Percentiles rank a stretch among this genome's conserved stretches.
phyloP scores from a whole-genome alignment of 2,888 invertebrate species.

The Chromoteleia sp. region DNA sequence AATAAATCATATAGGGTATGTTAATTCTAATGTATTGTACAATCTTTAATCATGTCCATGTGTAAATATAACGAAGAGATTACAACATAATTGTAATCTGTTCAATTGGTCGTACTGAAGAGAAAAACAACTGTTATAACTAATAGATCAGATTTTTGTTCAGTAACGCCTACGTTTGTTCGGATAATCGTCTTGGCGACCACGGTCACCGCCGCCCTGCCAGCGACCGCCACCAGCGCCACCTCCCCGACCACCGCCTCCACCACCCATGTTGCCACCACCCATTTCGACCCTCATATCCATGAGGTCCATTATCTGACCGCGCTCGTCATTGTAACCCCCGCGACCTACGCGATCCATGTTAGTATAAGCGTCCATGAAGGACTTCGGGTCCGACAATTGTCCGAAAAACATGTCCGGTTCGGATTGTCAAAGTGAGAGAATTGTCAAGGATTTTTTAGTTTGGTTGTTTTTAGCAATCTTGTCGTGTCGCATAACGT shows the following conservation, averaged over 20 bases:
- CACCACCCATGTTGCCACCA: slow-evolving; percentile 78
- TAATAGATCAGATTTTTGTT: slow-evolving; percentile 71
- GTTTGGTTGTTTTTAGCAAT: background rate
- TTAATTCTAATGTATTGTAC: no score
- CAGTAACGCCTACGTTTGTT: slow-evolving; percentile 88
- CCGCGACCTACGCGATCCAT: slow-evolving; percentile 83
- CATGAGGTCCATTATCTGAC: slow-evolving; percentile 84
- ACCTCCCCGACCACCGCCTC: slow-evolving; percentile 83
- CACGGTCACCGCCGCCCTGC: slow-evolving; percentile 85
- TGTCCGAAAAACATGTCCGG: slow-evolving; percentile 3
- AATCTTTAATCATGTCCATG: no score
- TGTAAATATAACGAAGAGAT: no score
- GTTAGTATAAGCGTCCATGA: slow-evolving; percentile 84
- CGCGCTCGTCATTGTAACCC: slow-evolving; percentile 83
- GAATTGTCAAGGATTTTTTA: background rate
- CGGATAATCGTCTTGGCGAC: slow-evolving; percentile 88
- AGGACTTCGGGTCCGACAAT: slow-evolving; percentile 84
- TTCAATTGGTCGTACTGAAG: no score
- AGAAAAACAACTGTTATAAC: no score
- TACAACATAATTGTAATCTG: no score
- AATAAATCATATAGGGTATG: no score
- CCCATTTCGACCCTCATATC: slow-evolving; percentile 84
- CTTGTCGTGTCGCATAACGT: slow-evolving; percentile 33
- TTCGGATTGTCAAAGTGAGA: background rate
- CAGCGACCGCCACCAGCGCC: slow-evolving; percentile 83